These are phyloP conservation scores for Magallana nippona DNA, from an alignment of 2,888 invertebrate species.

Conservation along the genomic window DNA sequence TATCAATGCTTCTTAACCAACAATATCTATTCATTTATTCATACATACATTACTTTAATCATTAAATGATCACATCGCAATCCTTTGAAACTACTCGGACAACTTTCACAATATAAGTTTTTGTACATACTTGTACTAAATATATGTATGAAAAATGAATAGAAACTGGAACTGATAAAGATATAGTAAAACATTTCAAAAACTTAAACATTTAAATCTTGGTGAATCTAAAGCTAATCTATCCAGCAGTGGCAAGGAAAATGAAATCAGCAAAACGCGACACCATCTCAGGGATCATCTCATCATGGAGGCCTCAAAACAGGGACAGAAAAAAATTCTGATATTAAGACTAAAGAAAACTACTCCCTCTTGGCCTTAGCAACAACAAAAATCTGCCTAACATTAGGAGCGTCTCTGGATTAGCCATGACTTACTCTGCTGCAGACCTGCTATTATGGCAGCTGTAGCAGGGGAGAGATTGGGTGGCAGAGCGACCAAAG, in stretches of 20 bases:
- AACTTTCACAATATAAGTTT: too few relatives aligned
- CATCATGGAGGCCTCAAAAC: constrained; percentile 12
- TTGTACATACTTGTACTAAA: too few relatives aligned
- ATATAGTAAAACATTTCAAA: neutral
- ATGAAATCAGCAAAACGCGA: neutral
- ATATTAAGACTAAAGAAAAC: neutral
- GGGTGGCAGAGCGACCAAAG: constrained; percentile 75
- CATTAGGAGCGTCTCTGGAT: constrained; percentile 44
- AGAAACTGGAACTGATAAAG: neutral
- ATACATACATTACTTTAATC: too few relatives aligned
- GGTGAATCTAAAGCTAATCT: neutral
- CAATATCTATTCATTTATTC: too few relatives aligned
- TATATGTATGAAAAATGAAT: neutral
- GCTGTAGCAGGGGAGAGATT: constrained; percentile 67
- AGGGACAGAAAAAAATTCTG: constrained; percentile 14
- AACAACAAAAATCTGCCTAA: constrained; percentile 8
- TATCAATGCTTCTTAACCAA: too few relatives aligned
- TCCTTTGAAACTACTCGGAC: too few relatives aligned
- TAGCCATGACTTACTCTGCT: constrained; percentile 72
- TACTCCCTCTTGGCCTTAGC: constrained; percentile 8
- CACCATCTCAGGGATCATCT: neutral
- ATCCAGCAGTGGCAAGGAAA: neutral
- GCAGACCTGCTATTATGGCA: constrained; percentile 70
- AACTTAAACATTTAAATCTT: neutral
- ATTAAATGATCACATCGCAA: too few relatives aligned